Conservation (phyloP, 2,797 vertebrate genomes). For the Chromobotia macracanthus region DNA sequence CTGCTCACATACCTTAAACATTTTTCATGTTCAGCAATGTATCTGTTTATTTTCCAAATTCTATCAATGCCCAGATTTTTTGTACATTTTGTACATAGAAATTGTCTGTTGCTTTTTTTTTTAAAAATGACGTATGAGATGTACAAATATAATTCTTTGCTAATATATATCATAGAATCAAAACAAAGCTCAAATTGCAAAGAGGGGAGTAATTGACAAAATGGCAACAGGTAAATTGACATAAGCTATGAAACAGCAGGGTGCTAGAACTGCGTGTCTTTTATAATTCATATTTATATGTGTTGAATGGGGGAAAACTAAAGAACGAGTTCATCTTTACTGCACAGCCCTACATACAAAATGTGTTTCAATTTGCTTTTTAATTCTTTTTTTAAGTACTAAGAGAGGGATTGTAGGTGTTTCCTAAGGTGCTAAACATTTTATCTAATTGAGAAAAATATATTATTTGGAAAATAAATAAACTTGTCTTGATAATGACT, state of each 20-base stretch:
- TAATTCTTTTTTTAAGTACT: slow-evolving; percentile 72
- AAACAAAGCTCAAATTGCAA: slow-evolving; percentile 61
- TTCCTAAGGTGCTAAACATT: slow-evolving; percentile 98
- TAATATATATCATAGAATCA: slow-evolving; percentile 85
- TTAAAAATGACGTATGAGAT: slow-evolving; percentile 72
- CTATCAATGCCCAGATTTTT: slow-evolving; percentile 65
- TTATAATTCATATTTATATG: slow-evolving; percentile 63
- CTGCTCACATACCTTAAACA: slow-evolving; percentile 60
- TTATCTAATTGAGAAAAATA: slow-evolving; percentile 90
- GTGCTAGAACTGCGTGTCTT: slow-evolving; percentile 68
- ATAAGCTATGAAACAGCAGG: slow-evolving; percentile 74
- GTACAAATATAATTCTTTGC: slow-evolving; percentile 84
- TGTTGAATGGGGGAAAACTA: slow-evolving; percentile 61
- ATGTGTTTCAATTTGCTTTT: slow-evolving; percentile 66
- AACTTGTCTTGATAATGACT: slow-evolving; percentile 93
- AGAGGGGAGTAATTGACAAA: slow-evolving; percentile 68
- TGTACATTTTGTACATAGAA: slow-evolving; percentile 83
- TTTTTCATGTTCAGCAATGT: slow-evolving; percentile 46
- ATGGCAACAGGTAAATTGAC: slow-evolving; percentile 70
- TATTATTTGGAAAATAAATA: slow-evolving; percentile 95
- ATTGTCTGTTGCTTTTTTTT: slow-evolving; percentile 76
- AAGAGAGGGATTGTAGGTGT: slow-evolving; percentile 88
- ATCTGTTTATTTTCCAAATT: slow-evolving; percentile 52
- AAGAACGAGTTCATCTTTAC: slow-evolving; percentile 76
- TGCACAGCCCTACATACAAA: slow-evolving; percentile 85